Conservation (phyloP, 92 coral and sea anemone genomes). For the Heliopora coerulea region DNA sequence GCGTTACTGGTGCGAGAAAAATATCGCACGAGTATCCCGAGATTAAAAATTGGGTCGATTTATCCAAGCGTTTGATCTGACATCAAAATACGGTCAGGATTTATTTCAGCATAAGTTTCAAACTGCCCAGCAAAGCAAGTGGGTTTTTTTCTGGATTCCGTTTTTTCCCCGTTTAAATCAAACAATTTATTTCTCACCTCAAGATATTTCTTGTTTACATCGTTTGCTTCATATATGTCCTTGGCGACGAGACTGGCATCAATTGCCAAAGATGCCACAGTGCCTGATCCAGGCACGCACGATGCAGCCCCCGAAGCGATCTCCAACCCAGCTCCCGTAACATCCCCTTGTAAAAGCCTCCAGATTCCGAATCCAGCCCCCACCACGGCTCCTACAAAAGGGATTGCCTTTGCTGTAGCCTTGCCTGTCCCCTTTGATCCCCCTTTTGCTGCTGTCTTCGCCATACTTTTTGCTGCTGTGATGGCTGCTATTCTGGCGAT, state of each 20-base stretch:
- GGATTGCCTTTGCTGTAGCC: constrained; percentile 35
- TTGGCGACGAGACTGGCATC: constrained; percentile 41
- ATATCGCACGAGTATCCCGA: no score
- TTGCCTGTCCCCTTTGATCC: constrained; percentile 23
- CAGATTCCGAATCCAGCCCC: constrained; percentile 46
- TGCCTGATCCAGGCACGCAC: constrained; percentile 46
- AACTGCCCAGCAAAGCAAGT: no score
- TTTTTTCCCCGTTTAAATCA: no score
- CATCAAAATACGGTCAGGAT: no score
- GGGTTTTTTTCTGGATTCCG: no score
- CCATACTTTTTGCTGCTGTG: constrained; percentile 27
- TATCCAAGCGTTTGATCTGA: no score
- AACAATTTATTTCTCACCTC: constrained; percentile 14
- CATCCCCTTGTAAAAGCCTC: constrained; percentile 40
- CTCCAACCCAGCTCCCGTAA: constrained; percentile 44
- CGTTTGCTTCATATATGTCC: constrained; percentile 37
- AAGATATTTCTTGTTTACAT: not conserved
- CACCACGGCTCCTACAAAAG: constrained; percentile 28
- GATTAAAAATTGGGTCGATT: no score
- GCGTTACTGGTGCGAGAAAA: no score
- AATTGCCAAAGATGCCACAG: constrained; percentile 42
- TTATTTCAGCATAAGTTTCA: no score
- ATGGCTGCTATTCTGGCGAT: constrained; percentile 15
- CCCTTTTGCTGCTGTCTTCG: constrained; percentile 33
- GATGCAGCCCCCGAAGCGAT: constrained; percentile 46